phyloP scores from a whole-genome alignment of 2,113 vertebrate genomes.

The Channa argus region DNA sequence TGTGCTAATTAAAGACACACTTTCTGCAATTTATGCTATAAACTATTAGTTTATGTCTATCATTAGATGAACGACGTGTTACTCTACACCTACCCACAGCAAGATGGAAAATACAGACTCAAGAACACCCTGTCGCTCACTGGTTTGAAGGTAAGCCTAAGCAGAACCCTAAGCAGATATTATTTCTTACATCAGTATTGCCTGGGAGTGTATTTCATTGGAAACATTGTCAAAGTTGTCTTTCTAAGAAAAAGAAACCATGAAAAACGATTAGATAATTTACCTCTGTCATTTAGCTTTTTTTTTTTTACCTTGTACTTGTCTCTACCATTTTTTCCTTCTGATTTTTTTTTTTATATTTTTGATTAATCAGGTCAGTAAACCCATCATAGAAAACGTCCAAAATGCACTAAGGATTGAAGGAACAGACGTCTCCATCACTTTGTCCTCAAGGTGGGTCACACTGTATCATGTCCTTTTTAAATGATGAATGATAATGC shows the following conservation, averaged over 20 bases:
- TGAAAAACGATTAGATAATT: too few species aligned
- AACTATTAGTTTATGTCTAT: conserved; percentile 25
- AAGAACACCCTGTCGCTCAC: conserved; percentile 90
- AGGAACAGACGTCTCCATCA: conserved; percentile 87
- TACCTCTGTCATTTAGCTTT: too few species aligned
- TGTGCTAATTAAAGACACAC: too few species aligned
- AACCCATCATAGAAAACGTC: conserved; percentile 88
- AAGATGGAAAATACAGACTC: conserved; percentile 95
- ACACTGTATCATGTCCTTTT: neutral
- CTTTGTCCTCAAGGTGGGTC: conserved; percentile 91
- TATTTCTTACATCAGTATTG: too few species aligned
- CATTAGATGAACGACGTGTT: conserved; percentile 95
- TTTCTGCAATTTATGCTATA: conserved; percentile 33
- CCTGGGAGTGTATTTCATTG: too few species aligned
- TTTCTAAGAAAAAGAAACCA: too few species aligned
- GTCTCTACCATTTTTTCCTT: neutral
- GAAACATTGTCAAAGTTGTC: too few species aligned
- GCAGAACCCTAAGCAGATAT: too few species aligned
- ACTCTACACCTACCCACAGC: conserved; percentile 96
- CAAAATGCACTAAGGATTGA: conserved; percentile 92
- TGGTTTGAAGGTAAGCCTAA: conserved; percentile 89
- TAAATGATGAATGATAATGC: neutral
- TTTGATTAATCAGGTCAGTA: conserved; percentile 87
- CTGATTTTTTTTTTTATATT: conserved; percentile 4
- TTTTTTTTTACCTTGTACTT: too few species aligned